Base-by-base conservation (phyloP, 1,140 invertebrate genomes). In the Ridgeia piscesae region DNA sequence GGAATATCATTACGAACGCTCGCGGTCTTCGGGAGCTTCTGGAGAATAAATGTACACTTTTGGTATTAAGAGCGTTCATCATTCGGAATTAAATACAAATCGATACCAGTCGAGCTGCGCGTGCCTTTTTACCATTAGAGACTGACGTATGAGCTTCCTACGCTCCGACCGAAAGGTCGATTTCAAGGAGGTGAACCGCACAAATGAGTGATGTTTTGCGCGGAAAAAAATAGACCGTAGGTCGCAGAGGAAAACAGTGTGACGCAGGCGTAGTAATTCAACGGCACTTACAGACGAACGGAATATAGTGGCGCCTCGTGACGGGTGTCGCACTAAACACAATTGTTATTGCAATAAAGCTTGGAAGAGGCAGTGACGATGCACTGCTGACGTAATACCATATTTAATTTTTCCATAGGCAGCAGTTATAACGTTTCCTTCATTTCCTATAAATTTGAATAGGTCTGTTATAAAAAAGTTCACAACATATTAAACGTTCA, bases 11-110 rank as follows among this genome's bases (percentile, higher is more conserved):
- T 77, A 77, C 58, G 27, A 21, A 77, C 17, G 58, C 27, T 27
- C 2, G 58, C 27, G 27, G 58, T 77, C 58, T 77, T 17, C 17
- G 2, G 58, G 58, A 77, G 27, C 58, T 77, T 77, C 58, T 77
- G 14, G 11, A 21, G 58, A 77, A 77, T 77, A 42, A 42, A 42
- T 42, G 42, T 42, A 42, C 42, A 42, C 42, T 42, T 42, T 42
- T 77, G 0, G 58, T 77, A 77, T 77, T 77, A 77, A 77, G 58
- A 77, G 27, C 58, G 58, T 77, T 77, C 58, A 77, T 77, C 58
- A 77, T 77, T 77, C 58, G 58, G 58, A 77, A 77, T 77, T 77
- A 77, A 77, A 77, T 77, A 77, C 58, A 77, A 77, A 77, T 77
- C 58, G 58, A 77, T 77, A 77, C 58, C 58, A 77, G 58, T 77